phyloP scores from a whole-genome alignment of 2,888 invertebrate species.

The Amaurobius ferox region DNA sequence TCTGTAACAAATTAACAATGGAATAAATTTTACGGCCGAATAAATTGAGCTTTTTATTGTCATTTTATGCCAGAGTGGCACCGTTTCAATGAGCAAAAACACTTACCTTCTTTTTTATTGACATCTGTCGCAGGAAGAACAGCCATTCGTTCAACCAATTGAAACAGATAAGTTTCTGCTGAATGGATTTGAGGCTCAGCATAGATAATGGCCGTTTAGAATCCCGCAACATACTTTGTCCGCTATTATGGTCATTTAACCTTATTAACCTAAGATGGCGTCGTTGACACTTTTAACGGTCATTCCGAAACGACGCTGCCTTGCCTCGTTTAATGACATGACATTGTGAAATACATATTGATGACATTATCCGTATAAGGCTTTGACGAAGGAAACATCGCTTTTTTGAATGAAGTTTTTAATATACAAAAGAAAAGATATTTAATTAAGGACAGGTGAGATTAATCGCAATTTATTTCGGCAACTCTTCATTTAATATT shows the following conservation, averaged over 20 bases:
- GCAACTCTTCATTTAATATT: too few relatives aligned
- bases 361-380: too few relatives aligned
- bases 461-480: too few relatives aligned
- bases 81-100: conserved; percentile 1
- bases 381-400: too few relatives aligned
- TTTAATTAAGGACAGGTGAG: too few relatives aligned
- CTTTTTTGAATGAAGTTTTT: too few relatives aligned
- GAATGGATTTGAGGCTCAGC: conserved; percentile 4
- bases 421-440: too few relatives aligned
- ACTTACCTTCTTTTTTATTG: background rate
- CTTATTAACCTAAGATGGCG: conserved; percentile 22
- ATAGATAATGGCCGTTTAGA: conserved; percentile 20
- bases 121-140: background rate
- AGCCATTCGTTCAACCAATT: background rate
- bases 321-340: background rate
- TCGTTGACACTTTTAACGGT: conserved; percentile 20
- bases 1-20: conserved; percentile 1
- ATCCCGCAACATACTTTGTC: background rate
- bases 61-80: background rate
- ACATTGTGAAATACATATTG: too few relatives aligned
- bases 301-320: background rate
- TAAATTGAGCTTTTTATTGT: background rate
- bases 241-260: conserved; percentile 21
- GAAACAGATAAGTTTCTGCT: background rate
- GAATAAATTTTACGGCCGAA: background rate